Conservation (phyloP, 1,140 invertebrate species). For the Anastrepha obliqua region DNA sequence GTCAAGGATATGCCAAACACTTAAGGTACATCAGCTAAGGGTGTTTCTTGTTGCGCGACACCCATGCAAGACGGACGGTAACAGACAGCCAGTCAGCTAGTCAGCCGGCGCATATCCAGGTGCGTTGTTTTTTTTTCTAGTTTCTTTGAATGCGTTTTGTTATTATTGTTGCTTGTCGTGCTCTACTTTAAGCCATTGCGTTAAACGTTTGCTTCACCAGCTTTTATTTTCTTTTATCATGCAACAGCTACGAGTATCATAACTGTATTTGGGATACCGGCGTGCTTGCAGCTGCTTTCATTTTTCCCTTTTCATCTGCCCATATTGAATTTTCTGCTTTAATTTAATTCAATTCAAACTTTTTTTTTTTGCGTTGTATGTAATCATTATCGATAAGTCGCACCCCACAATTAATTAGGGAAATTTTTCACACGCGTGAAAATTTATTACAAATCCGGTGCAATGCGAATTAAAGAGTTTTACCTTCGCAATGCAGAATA, state of each 20-base stretch:
- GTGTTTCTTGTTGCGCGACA: slow-evolving; percentile 28
- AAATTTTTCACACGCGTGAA: slow-evolving; percentile 21
- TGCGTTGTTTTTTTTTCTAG: slow-evolving; percentile 11
- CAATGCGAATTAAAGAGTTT: background rate
- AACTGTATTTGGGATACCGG: slow-evolving; percentile 3
- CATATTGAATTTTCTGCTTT: slow-evolving; percentile 15
- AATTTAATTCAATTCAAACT: background rate
- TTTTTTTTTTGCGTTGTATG: background rate
- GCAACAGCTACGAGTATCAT: background rate
- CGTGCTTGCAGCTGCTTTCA: background rate
- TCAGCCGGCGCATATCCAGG: slow-evolving; percentile 21
- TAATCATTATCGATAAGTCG: slow-evolving; percentile 15
- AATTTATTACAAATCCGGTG: background rate
- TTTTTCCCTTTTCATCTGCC: background rate
- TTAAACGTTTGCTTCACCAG: background rate
- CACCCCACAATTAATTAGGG: slow-evolving; percentile 3
- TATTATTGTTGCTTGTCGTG: slow-evolving; percentile 9
- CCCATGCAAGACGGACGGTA: slow-evolving; percentile 32
- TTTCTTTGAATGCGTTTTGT: background rate
- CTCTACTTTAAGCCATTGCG: slow-evolving; percentile 18
- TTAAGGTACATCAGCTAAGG: background rate
- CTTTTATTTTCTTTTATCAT: slow-evolving; percentile 21
- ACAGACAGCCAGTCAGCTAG: slow-evolving; percentile 22
- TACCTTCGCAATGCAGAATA: background rate
- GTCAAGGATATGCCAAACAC: slow-evolving; percentile 35